phyloP scores from a whole-genome alignment of 2,888 invertebrate species.

The Synergus itoensis region DNA sequence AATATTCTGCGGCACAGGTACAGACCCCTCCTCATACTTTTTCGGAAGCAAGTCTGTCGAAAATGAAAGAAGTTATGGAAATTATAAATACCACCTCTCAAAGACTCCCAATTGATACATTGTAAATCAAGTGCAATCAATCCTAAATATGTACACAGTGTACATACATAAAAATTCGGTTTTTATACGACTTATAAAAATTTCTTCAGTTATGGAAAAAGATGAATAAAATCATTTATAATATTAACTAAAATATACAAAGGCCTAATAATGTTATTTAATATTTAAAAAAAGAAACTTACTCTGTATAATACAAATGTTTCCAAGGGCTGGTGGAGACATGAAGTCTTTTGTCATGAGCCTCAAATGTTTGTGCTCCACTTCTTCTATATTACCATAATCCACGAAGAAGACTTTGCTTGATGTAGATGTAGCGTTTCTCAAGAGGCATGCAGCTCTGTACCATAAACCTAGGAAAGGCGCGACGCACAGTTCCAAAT shows the following conservation, averaged over 20 bases:
- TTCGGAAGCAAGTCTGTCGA: constrained; percentile 16
- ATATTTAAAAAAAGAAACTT: constrained; percentile 48
- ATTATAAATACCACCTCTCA: no score
- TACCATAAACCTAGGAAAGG: constrained; percentile 67
- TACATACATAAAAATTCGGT: no score
- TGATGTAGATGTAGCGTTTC: constrained; percentile 52
- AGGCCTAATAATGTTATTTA: not conserved
- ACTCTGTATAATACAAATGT: constrained; percentile 65
- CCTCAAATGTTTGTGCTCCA: constrained; percentile 69
- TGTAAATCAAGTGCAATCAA: no score
- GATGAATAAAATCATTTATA: no score
- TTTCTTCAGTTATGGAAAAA: no score
- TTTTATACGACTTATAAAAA: no score
- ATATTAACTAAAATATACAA: not conserved
- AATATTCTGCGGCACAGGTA: not conserved
- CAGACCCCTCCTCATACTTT: not conserved
- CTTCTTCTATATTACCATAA: constrained; percentile 67
- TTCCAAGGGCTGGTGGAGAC: constrained; percentile 58
- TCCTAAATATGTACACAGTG: no score
- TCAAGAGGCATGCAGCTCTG: constrained; percentile 65
- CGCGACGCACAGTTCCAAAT: constrained; percentile 72
- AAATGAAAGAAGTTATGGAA: not conserved
- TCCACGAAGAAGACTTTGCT: constrained; percentile 70
- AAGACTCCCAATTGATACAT: no score
- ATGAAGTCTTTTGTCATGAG: constrained; percentile 72